Conservation (phyloP, 2,888 invertebrate genomes). For the Chirona hameri region DNA sequence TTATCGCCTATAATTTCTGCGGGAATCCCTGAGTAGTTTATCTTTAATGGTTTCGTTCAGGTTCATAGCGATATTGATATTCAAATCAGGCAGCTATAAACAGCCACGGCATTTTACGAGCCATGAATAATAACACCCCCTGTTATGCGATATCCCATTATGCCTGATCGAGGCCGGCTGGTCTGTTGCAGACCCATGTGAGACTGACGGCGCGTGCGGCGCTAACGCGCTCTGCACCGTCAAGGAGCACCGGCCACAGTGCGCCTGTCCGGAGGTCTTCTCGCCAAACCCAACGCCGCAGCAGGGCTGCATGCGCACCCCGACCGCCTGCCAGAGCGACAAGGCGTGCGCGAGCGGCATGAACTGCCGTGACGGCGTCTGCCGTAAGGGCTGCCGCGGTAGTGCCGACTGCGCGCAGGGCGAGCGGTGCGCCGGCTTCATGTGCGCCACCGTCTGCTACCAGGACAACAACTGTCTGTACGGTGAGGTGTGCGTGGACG, state of each 20-base stretch:
- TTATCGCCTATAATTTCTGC: no score
- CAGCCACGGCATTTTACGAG: no score
- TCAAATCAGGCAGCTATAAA: no score
- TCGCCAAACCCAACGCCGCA: constrained; percentile 81
- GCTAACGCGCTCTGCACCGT: constrained; percentile 71
- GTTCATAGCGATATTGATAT: no score
- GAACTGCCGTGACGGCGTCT: constrained; percentile 71
- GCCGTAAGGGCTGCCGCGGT: constrained; percentile 69
- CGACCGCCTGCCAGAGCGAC: constrained; percentile 60
- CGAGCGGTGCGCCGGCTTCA: constrained; percentile 69
- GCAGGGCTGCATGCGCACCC: constrained; percentile 80
- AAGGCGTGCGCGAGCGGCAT: constrained; percentile 56
- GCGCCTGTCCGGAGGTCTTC: constrained; percentile 74
- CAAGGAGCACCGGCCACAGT: constrained; percentile 72
- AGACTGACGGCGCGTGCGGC: constrained; percentile 74
- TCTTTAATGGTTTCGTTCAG: no score
- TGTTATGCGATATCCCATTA: no score
- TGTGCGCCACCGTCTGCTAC: constrained; percentile 81
- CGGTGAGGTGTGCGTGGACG: constrained; percentile 80
- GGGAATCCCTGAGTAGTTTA: no score
- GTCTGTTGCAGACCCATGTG: constrained; percentile 63
- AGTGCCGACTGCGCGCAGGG: constrained; percentile 72
- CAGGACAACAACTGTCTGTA: constrained; percentile 84
- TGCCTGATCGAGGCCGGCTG: background rate
- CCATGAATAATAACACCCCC: no score